phyloP scores from a whole-genome alignment of 2,113 vertebrate genomes.

The Loxodonta africana region DNA sequence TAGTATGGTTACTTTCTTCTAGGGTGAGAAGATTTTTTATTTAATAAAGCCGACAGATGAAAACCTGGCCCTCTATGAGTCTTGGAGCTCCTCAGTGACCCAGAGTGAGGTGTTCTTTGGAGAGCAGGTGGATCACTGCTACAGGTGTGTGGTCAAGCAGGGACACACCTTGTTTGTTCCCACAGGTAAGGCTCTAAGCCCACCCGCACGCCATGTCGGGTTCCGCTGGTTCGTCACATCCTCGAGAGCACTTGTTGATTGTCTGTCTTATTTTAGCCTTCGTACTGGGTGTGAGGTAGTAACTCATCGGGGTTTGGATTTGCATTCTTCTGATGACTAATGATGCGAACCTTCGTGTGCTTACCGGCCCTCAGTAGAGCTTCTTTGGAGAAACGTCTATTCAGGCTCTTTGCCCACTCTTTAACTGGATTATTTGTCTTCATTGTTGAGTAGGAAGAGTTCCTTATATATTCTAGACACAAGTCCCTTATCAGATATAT shows the following conservation, averaged over 20 bases:
- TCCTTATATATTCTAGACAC: not conserved
- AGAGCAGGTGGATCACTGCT: constrained; percentile 96
- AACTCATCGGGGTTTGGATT: not conserved
- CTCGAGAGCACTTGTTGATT: not conserved
- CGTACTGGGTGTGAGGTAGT: not conserved
- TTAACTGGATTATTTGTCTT: not conserved
- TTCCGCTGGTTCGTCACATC: not conserved
- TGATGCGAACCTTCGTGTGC: not conserved
- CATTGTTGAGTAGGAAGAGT: not conserved
- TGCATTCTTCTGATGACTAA: not conserved
- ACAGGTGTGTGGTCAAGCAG: constrained; percentile 95
- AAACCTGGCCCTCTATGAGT: constrained; percentile 98
- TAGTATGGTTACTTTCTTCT: constrained; percentile 70
- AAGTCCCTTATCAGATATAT: not conserved
- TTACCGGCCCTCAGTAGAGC: not conserved
- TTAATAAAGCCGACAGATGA: constrained; percentile 97
- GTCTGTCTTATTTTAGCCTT: not conserved
- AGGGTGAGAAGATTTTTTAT: constrained; percentile 99
- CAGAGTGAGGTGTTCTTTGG: constrained; percentile 99
- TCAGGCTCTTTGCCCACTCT: constrained; percentile 3
- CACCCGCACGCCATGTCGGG: not conserved
- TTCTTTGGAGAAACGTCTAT: constrained; percentile 37
- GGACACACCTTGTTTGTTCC: constrained; percentile 99
- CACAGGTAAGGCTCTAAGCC: constrained; percentile 90
- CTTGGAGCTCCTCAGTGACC: constrained; percentile 98